phyloP scores from a whole-genome alignment of 2,888 invertebrate species.

The Acanthococcus lagerstroemiae region DNA sequence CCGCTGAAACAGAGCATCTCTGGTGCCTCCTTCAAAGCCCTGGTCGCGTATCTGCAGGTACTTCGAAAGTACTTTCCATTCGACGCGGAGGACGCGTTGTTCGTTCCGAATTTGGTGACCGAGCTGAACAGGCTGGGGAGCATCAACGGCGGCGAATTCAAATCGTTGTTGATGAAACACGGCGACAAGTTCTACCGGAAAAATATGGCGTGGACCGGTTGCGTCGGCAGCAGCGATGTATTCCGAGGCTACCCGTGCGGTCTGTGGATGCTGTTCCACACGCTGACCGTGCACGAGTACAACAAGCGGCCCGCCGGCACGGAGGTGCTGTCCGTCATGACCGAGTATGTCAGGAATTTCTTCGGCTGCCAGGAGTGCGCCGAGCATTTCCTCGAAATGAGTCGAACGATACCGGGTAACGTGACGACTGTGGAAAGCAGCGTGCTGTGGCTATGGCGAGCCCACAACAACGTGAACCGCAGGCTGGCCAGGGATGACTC shows the following conservation, averaged over 20 bases:
- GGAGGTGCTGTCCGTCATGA: slow-evolving; percentile 64
- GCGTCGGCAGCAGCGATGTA: slow-evolving; percentile 63
- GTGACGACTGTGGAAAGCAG: slow-evolving; percentile 62
- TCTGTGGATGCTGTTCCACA: slow-evolving; percentile 90
- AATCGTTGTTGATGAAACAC: background rate
- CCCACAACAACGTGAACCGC: slow-evolving; percentile 86
- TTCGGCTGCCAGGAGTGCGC: slow-evolving; percentile 90
- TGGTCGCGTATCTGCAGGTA: slow-evolving; percentile 62
- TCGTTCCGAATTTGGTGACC: slow-evolving; percentile 31
- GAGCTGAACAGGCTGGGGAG: background rate
- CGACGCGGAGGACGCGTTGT: slow-evolving; percentile 42
- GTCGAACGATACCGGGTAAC: slow-evolving; percentile 57
- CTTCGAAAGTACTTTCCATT: slow-evolving; percentile 71
- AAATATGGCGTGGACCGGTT: slow-evolving; percentile 58
- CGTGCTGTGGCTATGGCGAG: slow-evolving; percentile 86
- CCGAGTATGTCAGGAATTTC: slow-evolving; percentile 79
- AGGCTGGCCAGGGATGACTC: slow-evolving; percentile 74
- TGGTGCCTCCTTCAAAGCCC: slow-evolving; percentile 59
- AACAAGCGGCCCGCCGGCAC: slow-evolving; percentile 43
- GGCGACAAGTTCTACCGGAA: background rate
- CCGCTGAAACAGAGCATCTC: slow-evolving; percentile 55
- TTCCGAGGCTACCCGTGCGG: slow-evolving; percentile 87
- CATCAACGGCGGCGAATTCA: slow-evolving; percentile 3
- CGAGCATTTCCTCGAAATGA: slow-evolving; percentile 80
- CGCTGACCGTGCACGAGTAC: slow-evolving; percentile 56